A percentile compares a stretch with the other conserved stretches of the same genome.
Conservation (phyloP, 1,140 invertebrate species). For the Penaeus indicus region DNA sequence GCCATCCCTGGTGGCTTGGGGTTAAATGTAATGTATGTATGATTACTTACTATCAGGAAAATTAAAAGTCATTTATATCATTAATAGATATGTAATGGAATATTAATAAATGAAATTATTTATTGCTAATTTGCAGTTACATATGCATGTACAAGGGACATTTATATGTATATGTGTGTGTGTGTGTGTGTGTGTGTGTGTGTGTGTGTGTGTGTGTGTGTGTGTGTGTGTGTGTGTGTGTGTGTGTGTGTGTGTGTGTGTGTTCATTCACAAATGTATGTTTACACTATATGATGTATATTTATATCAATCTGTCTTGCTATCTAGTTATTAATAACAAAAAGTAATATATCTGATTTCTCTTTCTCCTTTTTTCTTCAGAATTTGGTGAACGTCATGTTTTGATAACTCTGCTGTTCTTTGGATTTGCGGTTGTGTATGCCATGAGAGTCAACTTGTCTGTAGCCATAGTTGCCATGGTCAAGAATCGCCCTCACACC, state of each 20-base stretch:
- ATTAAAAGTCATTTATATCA: too few species aligned
- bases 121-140: too few species aligned
- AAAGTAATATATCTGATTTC: too few species aligned
- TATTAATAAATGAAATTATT: background rate
- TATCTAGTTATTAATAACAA: too few species aligned
- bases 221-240: background rate
- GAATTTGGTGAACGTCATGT: conserved; percentile 47
- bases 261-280: too few species aligned
- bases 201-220: background rate
- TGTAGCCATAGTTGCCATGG: conserved; percentile 97
- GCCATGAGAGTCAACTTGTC: conserved; percentile 96
- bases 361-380: background rate
- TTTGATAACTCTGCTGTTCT: conserved; percentile 70
- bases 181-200: background rate
- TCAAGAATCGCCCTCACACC: conserved; percentile 71
- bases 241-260: background rate
- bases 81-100: too few species aligned
- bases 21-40: too few species aligned
- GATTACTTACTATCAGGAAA: too few species aligned
- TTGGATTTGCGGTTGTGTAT: conserved; percentile 94
- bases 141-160: too few species aligned
- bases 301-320: too few species aligned
- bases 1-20: too few species aligned
- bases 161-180: background rate
- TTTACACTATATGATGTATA: too few species aligned